Evolutionary conservation across 2,888 invertebrate genomes (phyloP).

Genomic region (Leptopterna dolabrata): DNA sequence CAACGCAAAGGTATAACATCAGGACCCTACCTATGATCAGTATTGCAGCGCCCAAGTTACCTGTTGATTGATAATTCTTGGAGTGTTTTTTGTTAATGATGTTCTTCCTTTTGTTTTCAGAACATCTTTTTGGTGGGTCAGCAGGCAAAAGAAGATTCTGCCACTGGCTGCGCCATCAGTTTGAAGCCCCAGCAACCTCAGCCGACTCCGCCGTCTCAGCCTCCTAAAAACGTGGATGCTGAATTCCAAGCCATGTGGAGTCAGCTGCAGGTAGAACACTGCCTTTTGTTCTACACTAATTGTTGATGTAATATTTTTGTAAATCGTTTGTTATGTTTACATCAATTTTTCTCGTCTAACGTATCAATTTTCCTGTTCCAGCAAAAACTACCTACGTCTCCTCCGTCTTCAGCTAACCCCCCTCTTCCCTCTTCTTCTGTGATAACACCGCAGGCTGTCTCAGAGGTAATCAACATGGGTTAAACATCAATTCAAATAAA

Average conservation of each 20-base stretch:
- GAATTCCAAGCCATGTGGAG: constrained; percentile 68
- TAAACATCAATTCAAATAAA: no score
- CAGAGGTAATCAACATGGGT: background rate
- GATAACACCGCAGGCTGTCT: background rate
- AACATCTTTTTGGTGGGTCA: background rate
- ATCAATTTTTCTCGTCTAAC: background rate
- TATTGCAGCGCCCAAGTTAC: no score
- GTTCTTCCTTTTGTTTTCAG: no score
- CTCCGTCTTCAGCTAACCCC: background rate
- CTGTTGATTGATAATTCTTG: no score
- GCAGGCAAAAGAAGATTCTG: background rate
- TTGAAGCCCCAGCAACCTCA: background rate
- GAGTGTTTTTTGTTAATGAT: no score
- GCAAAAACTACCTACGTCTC: constrained; percentile 34
- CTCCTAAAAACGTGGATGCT: constrained; percentile 57
- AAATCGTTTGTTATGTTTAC: background rate
- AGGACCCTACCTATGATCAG: no score
- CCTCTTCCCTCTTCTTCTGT: background rate
- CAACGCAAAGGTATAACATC: constrained; percentile 30
- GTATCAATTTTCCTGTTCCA: background rate
- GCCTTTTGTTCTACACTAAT: background rate
- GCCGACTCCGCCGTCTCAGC: background rate
- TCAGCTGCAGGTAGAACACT: constrained; percentile 64
- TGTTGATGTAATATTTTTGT: background rate
- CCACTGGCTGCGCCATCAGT: background rate